Base-by-base conservation (phyloP, 2,797 vertebrate genomes). In the Sebastes baramenuke region DNA sequence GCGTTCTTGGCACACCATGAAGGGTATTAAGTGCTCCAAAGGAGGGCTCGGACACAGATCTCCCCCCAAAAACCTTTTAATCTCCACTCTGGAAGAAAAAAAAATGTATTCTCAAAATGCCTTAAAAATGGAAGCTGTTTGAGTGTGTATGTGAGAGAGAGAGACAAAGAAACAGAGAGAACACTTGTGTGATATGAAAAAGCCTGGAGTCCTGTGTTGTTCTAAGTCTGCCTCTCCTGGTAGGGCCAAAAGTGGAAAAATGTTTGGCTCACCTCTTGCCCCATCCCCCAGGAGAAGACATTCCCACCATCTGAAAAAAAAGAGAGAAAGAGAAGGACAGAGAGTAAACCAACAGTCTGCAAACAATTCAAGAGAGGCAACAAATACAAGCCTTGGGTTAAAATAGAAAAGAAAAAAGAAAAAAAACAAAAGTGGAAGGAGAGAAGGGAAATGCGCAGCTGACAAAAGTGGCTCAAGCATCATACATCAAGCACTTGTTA, bases 401-500 rank as follows among this genome's bases (percentile, higher is more conserved):
- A 96, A 96, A 93, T 79, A 88, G 78, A 82, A 90, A 80, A 82
- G 74, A 74, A 71, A 71, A 77, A 75, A 74, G 46, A 82, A 72
- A 82, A 49, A 49, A 83, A 82, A 83, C 32, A 70, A 86, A 88
- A 88, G 82, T 18, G 13, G 74, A 79, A 66, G 84, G 83, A 83
- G 83, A 87, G 80, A 89, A 93, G 87, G 92, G 93, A 94, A 94
- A 94, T 92, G 93, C 76, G 90, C 92, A 94, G 96, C 96, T 98
- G 97, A 98, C 97, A 97, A 96, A 97, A 96, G 94, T 95, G 93
- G 94, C 96, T 96, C 93, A 95, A 96, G 95, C 94, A 94, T 96
- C 96, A 97, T 97, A 97, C 95, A 97, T 98, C 97, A 98, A 97
- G 96, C 96, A 96, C 96, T 97, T 97, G 96, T 98, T 98, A 97